These are phyloP conservation scores for Caenorhabditis briggsae DNA, from an alignment of 1,140 invertebrate species.

Conservation along the genomic window DNA sequence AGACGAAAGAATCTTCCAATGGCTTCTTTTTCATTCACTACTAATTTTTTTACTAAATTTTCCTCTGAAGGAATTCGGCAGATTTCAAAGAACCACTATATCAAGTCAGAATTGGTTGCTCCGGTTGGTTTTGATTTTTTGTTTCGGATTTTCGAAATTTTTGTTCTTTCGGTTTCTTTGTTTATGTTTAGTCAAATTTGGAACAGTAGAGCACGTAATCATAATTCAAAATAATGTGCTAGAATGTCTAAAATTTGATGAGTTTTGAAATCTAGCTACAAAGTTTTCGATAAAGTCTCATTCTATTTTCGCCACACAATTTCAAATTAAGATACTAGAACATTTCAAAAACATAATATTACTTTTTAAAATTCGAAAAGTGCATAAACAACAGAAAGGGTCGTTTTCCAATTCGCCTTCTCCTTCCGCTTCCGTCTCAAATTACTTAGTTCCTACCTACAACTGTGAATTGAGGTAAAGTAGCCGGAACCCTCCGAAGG, in stretches of 20 bases:
- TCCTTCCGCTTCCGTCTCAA: slow-evolving; percentile 7
- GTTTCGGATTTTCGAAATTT: no score
- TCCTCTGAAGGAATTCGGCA: not conserved
- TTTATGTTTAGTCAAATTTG: no score
- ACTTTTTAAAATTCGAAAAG: not conserved
- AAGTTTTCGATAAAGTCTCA: no score
- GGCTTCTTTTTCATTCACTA: not conserved
- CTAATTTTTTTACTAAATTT: not conserved
- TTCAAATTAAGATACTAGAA: no score
- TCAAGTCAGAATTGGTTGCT: no score
- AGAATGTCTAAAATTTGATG: no score
- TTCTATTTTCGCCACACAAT: no score
- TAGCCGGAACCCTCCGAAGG: not conserved
- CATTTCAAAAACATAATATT: not conserved
- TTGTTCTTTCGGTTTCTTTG: no score
- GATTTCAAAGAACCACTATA: not conserved
- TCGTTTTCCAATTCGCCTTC: not conserved
- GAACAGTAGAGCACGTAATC: no score
- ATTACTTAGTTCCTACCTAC: slow-evolving; percentile 36
- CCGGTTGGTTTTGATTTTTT: no score
- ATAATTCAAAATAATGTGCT: no score
- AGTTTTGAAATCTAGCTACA: no score
- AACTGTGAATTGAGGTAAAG: slow-evolving; percentile 42
- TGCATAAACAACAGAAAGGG: slow-evolving; percentile 10
- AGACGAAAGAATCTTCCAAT: not conserved